These are phyloP conservation scores for Zaprionus lineosus DNA, from an alignment of 2,888 invertebrate species.

Conservation along the genomic window DNA sequence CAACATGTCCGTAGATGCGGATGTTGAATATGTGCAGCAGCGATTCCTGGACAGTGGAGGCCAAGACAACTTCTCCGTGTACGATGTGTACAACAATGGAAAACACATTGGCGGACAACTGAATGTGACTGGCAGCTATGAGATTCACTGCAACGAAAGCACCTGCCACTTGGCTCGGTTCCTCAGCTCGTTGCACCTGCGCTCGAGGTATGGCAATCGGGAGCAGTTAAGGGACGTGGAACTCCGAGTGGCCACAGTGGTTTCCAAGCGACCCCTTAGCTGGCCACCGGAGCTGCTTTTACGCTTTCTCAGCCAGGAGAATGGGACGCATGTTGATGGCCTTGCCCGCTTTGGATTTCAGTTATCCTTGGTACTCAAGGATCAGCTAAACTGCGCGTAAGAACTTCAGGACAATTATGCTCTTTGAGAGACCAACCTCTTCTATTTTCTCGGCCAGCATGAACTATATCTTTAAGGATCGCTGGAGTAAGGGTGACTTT, in stretches of 20 bases:
- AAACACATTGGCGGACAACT: constrained; percentile 78
- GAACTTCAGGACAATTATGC: no score
- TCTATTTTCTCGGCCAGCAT: no score
- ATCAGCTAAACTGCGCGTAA: constrained; percentile 74
- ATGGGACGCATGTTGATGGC: constrained; percentile 66
- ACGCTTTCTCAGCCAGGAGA: constrained; percentile 52
- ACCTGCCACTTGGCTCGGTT: constrained; percentile 47
- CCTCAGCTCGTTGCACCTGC: constrained; percentile 63
- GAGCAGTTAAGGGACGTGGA: constrained; percentile 71
- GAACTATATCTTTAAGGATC: constrained; percentile 52
- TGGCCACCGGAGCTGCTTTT: constrained; percentile 52
- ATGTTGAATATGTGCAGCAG: constrained; percentile 68
- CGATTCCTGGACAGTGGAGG: not conserved
- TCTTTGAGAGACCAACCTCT: no score
- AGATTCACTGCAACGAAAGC: constrained; percentile 50
- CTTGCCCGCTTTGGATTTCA: constrained; percentile 74
- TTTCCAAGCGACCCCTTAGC: constrained; percentile 60
- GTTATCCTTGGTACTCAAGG: constrained; percentile 58
- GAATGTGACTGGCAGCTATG: constrained; percentile 76
- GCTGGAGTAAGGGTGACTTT: constrained; percentile 71
- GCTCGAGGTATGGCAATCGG: constrained; percentile 72
- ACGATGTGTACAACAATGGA: constrained; percentile 82
- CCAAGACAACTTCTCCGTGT: constrained; percentile 46
- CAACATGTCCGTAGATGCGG: constrained; percentile 78
- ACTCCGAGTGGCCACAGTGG: constrained; percentile 75